Evolutionary conservation across 2,113 vertebrate genomes (phyloP), one percentile per base, ranked within the genome.

Genomic region (Arothron firmamentum): DNA sequence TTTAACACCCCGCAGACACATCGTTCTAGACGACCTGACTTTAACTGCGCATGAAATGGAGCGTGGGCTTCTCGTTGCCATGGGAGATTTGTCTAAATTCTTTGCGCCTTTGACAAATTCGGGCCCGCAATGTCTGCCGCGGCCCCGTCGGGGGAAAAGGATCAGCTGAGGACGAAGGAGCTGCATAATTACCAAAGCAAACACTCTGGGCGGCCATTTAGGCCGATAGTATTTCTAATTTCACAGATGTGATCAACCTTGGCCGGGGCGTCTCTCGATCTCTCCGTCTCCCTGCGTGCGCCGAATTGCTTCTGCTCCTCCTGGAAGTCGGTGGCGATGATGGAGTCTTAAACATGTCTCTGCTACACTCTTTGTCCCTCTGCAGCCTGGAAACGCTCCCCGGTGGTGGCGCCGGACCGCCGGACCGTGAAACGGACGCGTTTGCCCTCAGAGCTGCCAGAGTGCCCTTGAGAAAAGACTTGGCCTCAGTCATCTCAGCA

Each of bases 161-260:
- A 19, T 28, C 6, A 5, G 25, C 48, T 14, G 19, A 59, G 68
- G 74, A 62, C 19, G n/a, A 52, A 81, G 57, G 70, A 64, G 67
- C 67, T 78, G 72, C 57, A 80, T 81, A 82, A 86, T 85, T 81
- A 79, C 78, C 73, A 87, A 84, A 70, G 81, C 72, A 82, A 89
- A 85, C 78, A 75, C 76, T 74, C 76, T 84, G 57, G 62, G 64
- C 77, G 73, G 73, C 69, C 77, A 73, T 81, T 78, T 82, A 71
- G 68, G 57, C 64, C 76, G 14, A 73, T 77, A 83, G 77, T 81
- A 79, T 86, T 88, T 86, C 80, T 81, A 88, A 88, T 88, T 88
- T 90, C 85, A 87, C 84, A 87, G 82, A 83, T 80, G 83, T 75
- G 84, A 85, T 87, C 87, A 85, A 85, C 81, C 82, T 81, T 80